phyloP scores from a whole-genome alignment of 2,888 invertebrate species.

The Hyposoter didymator region DNA sequence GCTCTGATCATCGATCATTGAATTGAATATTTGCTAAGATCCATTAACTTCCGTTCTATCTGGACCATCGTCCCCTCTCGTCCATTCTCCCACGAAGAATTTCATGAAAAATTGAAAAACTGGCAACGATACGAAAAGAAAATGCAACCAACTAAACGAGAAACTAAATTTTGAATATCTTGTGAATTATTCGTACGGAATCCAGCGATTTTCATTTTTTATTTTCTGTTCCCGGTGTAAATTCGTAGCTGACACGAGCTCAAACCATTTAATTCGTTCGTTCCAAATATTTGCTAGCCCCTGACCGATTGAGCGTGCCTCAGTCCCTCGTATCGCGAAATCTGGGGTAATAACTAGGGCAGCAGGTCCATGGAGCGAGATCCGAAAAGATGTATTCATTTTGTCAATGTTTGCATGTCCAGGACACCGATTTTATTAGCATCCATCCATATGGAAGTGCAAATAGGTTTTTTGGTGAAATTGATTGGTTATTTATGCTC shows the following conservation, averaged over 20 bases:
- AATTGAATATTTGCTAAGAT: slow-evolving; percentile 55
- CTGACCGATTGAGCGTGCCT: neutral
- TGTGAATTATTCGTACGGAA: neutral
- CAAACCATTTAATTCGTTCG: neutral
- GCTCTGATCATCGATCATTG: slow-evolving; percentile 55
- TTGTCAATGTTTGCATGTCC: neutral
- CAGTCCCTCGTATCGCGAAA: neutral
- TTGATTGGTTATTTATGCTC: neutral
- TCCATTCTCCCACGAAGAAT: neutral
- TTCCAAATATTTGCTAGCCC: slow-evolving; percentile 2
- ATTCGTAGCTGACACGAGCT: neutral
- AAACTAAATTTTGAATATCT: neutral
- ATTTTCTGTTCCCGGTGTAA: neutral
- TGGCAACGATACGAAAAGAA: neutral
- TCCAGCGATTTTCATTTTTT: neutral
- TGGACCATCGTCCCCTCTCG: neutral
- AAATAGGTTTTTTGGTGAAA: slow-evolving; percentile 16
- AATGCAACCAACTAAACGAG: neutral
- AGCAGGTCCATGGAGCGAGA: neutral
- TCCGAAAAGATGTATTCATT: slow-evolving; percentile 6
- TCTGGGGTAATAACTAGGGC: slow-evolving; percentile 24
- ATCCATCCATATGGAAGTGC: neutral
- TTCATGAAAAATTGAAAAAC: neutral
- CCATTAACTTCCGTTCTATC: slow-evolving; percentile 45
- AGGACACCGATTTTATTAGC: neutral